Evolutionary conservation across 53 echinoderm and acorn worm genomes (phyloP).

Genomic region (Temnopleurus reevesii): DNA sequence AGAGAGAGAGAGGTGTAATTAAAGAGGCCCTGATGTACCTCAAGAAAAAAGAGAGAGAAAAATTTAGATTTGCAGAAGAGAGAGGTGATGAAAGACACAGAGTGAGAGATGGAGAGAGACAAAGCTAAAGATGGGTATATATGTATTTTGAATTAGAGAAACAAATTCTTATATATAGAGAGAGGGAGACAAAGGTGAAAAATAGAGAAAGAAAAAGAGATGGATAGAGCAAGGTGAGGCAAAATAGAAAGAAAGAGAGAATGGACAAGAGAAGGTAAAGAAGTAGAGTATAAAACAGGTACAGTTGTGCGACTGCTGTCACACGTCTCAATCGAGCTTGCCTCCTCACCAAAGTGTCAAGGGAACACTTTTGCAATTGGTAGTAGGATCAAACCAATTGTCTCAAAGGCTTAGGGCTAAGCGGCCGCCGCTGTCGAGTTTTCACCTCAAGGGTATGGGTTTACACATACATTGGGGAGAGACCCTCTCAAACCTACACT

Average conservation of each 20-base stretch:
- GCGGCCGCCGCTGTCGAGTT: slow-evolving; percentile 36
- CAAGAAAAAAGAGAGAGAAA: too few species aligned
- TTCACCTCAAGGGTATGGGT: slow-evolving; percentile 39
- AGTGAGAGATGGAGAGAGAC: too few species aligned
- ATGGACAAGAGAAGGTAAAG: too few species aligned
- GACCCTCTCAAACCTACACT: slow-evolving; percentile 8
- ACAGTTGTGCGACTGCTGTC: slow-evolving; percentile 34
- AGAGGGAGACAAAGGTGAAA: too few species aligned
- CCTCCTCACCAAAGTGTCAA: slow-evolving; percentile 8
- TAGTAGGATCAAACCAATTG: slow-evolving; percentile 54
- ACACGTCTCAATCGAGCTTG: slow-evolving; percentile 41
- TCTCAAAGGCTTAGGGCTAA: slow-evolving; percentile 35
- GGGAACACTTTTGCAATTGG: slow-evolving; percentile 56
- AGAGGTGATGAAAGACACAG: too few species aligned
- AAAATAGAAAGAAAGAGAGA: not conserved
- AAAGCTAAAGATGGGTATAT: too few species aligned
- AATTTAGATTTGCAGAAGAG: too few species aligned
- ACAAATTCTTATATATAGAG: too few species aligned
- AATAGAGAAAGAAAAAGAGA: not conserved
- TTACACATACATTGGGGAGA: slow-evolving; percentile 6
- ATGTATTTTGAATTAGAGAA: too few species aligned
- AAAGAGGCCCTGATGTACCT: too few species aligned
- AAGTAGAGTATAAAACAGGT: not conserved
- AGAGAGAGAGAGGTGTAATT: too few species aligned
- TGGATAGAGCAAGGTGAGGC: not conserved